Conservation (phyloP, 1,140 invertebrate species). For the Matsumurasca onukii region DNA sequence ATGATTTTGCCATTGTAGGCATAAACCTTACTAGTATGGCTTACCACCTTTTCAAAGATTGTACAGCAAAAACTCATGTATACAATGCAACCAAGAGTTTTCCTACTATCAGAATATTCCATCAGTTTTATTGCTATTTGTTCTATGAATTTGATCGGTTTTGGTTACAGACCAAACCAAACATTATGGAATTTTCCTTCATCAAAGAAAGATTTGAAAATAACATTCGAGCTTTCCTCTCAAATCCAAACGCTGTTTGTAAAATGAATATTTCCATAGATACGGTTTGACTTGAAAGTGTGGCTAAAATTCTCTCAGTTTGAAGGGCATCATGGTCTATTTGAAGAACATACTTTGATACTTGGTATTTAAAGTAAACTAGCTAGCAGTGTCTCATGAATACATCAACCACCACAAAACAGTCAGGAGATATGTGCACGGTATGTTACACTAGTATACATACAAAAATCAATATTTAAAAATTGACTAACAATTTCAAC, state of each 20-base stretch:
- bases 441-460: no score
- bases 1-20: slow-evolving; percentile 85
- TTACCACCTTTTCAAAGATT: slow-evolving; percentile 75
- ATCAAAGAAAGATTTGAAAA: slow-evolving; percentile 84
- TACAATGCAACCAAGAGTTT: slow-evolving; percentile 78
- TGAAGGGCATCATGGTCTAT: no score
- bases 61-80: slow-evolving; percentile 87
- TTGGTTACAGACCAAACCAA: slow-evolving; percentile 89
- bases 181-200: slow-evolving; percentile 93
- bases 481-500: no score
- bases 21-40: slow-evolving; percentile 95
- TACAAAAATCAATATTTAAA: no score
- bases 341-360: no score
- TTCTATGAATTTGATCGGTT: slow-evolving; percentile 93
- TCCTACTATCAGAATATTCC: slow-evolving; percentile 78
- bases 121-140: slow-evolving; percentile 92
- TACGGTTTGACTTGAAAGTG: slow-evolving; percentile 28
- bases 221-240: slow-evolving; percentile 61
- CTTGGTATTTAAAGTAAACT: no score
- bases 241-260: slow-evolving; percentile 64
- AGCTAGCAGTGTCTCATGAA: no score
- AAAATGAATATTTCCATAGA: slow-evolving; percentile 72
- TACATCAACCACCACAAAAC: no score
- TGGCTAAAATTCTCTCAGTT: no score
- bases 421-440: no score